Evolutionary conservation across 1,140 invertebrate genomes (phyloP).

Genomic region (Leptestheria dahalacensis): DNA sequence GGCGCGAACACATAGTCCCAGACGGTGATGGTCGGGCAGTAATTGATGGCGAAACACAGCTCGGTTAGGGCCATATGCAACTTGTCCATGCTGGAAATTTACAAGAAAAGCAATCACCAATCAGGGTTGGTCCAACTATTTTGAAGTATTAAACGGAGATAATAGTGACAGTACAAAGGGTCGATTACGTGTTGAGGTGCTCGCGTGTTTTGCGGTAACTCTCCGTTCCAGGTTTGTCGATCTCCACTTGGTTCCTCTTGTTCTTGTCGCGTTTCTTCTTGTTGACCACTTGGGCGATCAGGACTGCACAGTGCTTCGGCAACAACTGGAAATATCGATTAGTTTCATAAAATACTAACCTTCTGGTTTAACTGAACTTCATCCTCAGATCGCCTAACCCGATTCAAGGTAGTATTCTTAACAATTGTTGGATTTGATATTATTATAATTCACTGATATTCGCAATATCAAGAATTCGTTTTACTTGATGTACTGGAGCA

Average conservation of each 20-base stretch:
- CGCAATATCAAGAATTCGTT: no score
- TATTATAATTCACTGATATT: no score
- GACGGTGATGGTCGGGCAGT: constrained; percentile 88
- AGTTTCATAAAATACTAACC: no score
- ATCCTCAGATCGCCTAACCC: no score
- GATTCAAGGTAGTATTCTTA: no score
- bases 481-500: no score
- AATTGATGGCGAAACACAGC: constrained; percentile 92
- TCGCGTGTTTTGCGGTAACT: constrained; percentile 85
- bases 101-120: constrained; percentile 3
- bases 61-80: constrained; percentile 96
- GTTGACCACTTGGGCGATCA: constrained; percentile 71
- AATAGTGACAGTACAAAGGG: not conserved
- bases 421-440: no score
- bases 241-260: constrained; percentile 66
- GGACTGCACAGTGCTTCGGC: constrained; percentile 84
- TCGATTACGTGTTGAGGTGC: constrained; percentile 66
- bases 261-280: constrained; percentile 66
- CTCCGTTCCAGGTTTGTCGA: constrained; percentile 79
- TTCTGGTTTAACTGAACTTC: no score
- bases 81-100: constrained; percentile 71
- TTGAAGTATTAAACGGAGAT: constrained; percentile 3
- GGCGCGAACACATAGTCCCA: constrained; percentile 99
- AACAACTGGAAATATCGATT: constrained; percentile 48
- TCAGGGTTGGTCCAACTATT: constrained; percentile 7